These are phyloP conservation scores for Protaetia brevitarsis DNA, from an alignment of 1,140 invertebrate genomes.

Conservation along the genomic window DNA sequence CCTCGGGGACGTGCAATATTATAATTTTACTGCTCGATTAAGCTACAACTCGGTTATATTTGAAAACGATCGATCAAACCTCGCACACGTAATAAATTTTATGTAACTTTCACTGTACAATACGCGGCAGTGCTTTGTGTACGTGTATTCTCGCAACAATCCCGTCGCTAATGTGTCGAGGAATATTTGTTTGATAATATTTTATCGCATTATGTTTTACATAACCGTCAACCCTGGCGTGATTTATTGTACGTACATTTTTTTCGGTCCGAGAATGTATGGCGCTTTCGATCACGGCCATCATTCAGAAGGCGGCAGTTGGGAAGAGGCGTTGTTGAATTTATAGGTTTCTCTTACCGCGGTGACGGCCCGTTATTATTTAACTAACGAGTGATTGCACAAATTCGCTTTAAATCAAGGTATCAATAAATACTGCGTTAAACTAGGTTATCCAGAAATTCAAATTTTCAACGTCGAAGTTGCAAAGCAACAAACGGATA, in stretches of 20 bases:
- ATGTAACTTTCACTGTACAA: not conserved
- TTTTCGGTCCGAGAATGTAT: not conserved
- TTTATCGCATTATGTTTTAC: constrained; percentile 6
- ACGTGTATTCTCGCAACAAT: not conserved
- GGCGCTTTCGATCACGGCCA: not conserved
- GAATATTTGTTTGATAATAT: constrained; percentile 17
- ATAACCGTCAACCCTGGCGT: not conserved
- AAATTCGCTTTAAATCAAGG: too few relatives aligned
- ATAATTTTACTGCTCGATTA: not conserved
- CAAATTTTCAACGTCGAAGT: too few relatives aligned
- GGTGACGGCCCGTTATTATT: too few relatives aligned
- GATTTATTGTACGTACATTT: constrained; percentile 10
- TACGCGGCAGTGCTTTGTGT: too few relatives aligned
- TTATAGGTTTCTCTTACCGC: too few relatives aligned
- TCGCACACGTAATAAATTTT: constrained; percentile 1
- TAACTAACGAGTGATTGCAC: too few relatives aligned
- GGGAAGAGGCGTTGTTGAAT: not conserved
- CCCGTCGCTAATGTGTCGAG: constrained; percentile 3
- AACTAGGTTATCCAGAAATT: too few relatives aligned
- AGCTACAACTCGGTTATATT: not conserved
- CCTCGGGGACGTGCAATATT: not conserved
- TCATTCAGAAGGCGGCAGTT: not conserved
- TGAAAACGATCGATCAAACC: constrained; percentile 4
- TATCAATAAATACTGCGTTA: too few relatives aligned
- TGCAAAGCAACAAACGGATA: too few relatives aligned